Conservation (phyloP, 2,888 invertebrate species). For the Stenodera caucasica region DNA sequence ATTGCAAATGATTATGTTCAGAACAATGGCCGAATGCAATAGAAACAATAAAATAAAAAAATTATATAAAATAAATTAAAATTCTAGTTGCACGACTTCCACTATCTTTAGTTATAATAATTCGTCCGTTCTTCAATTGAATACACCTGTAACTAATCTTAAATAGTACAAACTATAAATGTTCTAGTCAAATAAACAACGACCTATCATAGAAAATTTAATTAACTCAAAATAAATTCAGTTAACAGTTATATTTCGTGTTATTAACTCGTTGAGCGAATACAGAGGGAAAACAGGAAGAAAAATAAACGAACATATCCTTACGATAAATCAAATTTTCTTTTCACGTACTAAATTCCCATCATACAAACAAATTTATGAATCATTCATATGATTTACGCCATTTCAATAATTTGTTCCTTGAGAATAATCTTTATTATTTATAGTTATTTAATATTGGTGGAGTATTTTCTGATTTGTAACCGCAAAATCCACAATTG, state of each 20-base stretch:
- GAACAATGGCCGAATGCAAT: conserved; percentile 31
- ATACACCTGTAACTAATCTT: conserved; percentile 8
- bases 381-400: background rate
- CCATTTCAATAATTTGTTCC: background rate
- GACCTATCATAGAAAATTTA: background rate
- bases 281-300: background rate
- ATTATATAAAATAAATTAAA: conserved; percentile 11
- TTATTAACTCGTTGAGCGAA: background rate
- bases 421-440: background rate
- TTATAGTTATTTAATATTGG: background rate
- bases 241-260: background rate
- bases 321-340: background rate
- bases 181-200: background rate
- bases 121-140: conserved; percentile 12
- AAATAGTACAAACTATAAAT: conserved; percentile 9
- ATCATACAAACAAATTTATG: background rate
- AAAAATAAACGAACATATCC: conserved; percentile 4
- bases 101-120: conserved; percentile 17
- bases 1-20: conserved; percentile 46
- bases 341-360: background rate
- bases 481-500: conserved; percentile 16
- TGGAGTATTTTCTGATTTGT: conserved; percentile 13
- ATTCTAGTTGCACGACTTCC: conserved; percentile 21
- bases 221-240: background rate
- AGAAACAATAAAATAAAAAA: conserved; percentile 17